Base-by-base conservation (phyloP, 1,140 invertebrate species). In the Eubasilissa regina region DNA sequence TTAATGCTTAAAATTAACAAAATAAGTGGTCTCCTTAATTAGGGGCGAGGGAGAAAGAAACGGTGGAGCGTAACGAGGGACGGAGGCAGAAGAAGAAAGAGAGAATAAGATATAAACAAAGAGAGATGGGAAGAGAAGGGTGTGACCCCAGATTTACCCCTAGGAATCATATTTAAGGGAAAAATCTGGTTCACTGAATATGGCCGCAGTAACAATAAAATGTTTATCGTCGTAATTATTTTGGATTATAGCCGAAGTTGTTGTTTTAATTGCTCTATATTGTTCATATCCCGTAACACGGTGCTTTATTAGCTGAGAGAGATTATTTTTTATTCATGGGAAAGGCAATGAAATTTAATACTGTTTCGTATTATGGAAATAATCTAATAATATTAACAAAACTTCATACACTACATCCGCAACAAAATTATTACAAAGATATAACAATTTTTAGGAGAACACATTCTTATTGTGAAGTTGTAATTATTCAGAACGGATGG, bases 1-100 rank as follows among this genome's bases (percentile, higher is more conserved):
- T 80, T 81, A 79, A 76, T 70, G 80, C 79, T 76, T 81, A 77
- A 81, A 81, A 81, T 81, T 79, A 79, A 79, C 80, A 79, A 81
- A 81, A 81, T 81, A 81, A 81, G 80, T 78, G 80, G 76, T 81
- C 56, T 53, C 35, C 58, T 74, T 77, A 81, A 81, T 81, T 81
- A 79, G 80, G 58, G 60, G 4, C 19, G 47, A 76, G 56, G 15
- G 66, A 15, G 70, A 66, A 21, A n/a, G 13, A 35, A 35, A 35
- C 25, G 25, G 25, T 6, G 25, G 25, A 35, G 6, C 25, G 6
- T 35, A 35, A 35, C 25, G 25, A 35, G 43, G 13, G 44, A 48
- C 21, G 72, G 51, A 13, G 60, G 58, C 58, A 56, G 60, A 64
- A 53, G 56, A 45, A 51, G 53, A 62, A 44, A 48, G 19, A 13